Evolutionary conservation across 2,888 invertebrate genomes (phyloP), one percentile per base, ranked within the genome.

Genomic region (Rutpela maculata): DNA sequence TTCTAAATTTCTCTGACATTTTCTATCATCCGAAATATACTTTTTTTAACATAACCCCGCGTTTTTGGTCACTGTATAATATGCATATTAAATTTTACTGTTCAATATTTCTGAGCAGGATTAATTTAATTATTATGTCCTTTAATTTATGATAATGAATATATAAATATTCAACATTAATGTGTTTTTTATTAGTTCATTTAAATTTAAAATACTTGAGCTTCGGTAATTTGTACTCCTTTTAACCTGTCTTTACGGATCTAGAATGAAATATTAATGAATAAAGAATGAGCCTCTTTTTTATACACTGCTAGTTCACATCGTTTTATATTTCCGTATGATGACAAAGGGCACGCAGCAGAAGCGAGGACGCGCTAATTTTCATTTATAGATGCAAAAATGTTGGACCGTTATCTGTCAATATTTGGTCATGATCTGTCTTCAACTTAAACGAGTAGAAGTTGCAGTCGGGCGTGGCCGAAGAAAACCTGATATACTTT

Each of bases 171-270:
- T 50, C n/a, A 50, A 50, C 50, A n/a, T 50, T 50, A 50, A 50
- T 50, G 50, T 50, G 50, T 50, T 50, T n/a, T 50, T 50, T 50
- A 50, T 50, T 50, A 50, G 50, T 50, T 50, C 50, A 50, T 50
- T 50, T 50, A 50, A 50, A 50, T 50, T 50, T 50, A 50, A 50
- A 50, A n/a, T 50, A n/a, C n/a, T 50, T 50, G n/a, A n/a, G 50
- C 50, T 15, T 6, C 6, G 6, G n/a, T 50, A 50, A 50, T 50
- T 50, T n/a, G 50, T 50, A 50, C n/a, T 50, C 1, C 50, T n/a
- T 35, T 35, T 35, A 35, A 7, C 31, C 31, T 35, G 31, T 7
- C 31, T 35, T n/a, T 50, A 50, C 15, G 6, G 12, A 12, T 43
- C 12, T 2, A 43, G 15, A 43, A 15, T 43, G 11, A 43, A 43